A percentile compares a stretch with the other conserved stretches of the same genome.
Evolutionary conservation across 2,888 invertebrate species (phyloP).

Genomic region (Ectemnius lituratus): DNA sequence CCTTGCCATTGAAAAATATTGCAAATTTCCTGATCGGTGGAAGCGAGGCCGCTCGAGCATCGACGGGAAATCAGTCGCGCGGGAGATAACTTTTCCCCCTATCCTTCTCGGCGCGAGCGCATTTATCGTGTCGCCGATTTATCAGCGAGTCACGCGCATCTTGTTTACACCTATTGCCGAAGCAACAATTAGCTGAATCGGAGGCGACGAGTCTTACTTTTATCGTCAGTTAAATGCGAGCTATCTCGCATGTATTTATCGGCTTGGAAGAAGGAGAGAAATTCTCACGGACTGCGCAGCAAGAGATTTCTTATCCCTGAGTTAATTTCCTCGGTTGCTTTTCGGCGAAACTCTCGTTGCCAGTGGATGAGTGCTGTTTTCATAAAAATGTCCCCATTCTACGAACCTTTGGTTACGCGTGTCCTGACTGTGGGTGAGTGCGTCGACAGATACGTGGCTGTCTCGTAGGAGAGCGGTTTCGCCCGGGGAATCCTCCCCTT

Average conservation of each 20-base stretch:
- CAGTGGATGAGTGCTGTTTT: constrained; percentile 19
- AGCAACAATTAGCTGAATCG: constrained; percentile 39
- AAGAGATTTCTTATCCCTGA: neutral
- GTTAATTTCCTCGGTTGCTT: neutral
- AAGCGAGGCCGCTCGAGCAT: constrained; percentile 19
- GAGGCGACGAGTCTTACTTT: constrained; percentile 23
- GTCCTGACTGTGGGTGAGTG: constrained; percentile 8
- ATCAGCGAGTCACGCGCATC: constrained; percentile 44
- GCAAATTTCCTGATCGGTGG: constrained; percentile 64
- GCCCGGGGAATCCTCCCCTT: constrained; percentile 22
- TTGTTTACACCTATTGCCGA: constrained; percentile 41
- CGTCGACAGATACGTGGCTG: neutral
- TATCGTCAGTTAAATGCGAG: constrained; percentile 18
- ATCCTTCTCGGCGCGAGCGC: constrained; percentile 25
- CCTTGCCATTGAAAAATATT: constrained; percentile 66
- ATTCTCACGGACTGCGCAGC: neutral
- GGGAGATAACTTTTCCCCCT: constrained; percentile 51
- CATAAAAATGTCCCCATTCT: constrained; percentile 22
- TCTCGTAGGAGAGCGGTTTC: constrained; percentile 39
- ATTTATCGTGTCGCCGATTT: constrained; percentile 50
- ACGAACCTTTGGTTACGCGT: too few relatives aligned
- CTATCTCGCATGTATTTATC: constrained; percentile 13
- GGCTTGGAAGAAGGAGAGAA: neutral
- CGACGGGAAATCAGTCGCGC: constrained; percentile 50
- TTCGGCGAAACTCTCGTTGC: too few relatives aligned